Percentiles rank a stretch among this genome's conserved stretches.
These are phyloP conservation scores for Dryocosmus kuriphilus DNA, from an alignment of 2,888 invertebrate genomes.

Conservation along the genomic window DNA sequence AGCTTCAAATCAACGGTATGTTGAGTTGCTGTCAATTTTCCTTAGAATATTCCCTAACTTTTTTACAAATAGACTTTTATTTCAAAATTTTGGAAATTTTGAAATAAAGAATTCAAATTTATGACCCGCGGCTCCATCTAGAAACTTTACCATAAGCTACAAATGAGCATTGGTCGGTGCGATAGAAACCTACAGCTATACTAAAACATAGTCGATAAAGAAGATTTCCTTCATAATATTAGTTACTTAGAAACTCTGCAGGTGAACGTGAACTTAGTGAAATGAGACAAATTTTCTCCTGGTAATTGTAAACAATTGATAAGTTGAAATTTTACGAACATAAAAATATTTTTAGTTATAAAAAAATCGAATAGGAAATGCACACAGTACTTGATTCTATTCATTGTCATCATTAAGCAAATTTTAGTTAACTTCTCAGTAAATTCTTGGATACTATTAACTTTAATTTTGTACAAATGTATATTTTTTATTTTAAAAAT, in stretches of 20 bases:
- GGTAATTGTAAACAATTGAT: background rate
- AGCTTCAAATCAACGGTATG: too few species aligned
- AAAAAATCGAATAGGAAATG: background rate
- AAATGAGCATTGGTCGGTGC: background rate
- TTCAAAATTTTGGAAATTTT: background rate
- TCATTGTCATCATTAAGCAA: too few species aligned
- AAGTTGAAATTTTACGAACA: background rate
- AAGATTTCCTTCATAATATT: background rate
- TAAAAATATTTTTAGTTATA: background rate
- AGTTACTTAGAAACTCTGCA: background rate
- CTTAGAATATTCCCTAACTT: background rate
- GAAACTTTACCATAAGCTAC: background rate
- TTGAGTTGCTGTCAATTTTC: too few species aligned
- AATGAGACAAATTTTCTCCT: background rate
- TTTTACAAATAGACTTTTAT: background rate
- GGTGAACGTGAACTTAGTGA: background rate
- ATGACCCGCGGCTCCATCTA: background rate
- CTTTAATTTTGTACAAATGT: too few species aligned
- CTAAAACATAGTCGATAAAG: background rate
- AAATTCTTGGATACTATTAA: too few species aligned
- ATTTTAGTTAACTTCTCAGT: too few species aligned
- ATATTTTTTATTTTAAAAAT: too few species aligned
- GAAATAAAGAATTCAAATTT: background rate
- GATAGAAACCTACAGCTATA: background rate
- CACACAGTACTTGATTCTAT: too few species aligned